Evolutionary conservation across 2,888 invertebrate genomes (phyloP), one percentile per base, ranked within the genome.

Genomic region (Halocaridina rubra): DNA sequence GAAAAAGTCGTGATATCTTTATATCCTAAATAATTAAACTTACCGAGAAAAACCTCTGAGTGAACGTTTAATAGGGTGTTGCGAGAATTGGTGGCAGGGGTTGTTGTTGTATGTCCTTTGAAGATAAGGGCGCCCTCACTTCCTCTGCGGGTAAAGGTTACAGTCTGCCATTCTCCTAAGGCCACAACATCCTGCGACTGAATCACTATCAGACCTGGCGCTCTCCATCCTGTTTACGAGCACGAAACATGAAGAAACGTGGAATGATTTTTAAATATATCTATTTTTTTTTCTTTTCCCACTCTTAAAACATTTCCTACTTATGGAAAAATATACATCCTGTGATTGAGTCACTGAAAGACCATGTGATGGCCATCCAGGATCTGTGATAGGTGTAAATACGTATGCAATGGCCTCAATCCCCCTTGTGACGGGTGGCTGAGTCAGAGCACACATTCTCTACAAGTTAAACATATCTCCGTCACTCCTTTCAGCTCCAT

Each of bases 11-110:
- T n/a, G n/a, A n/a, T n/a, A n/a, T n/a, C n/a, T n/a, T n/a, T n/a
- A n/a, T n/a, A n/a, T n/a, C n/a, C n/a, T n/a, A n/a, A n/a, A n/a
- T n/a, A n/a, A n/a, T n/a, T n/a, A n/a, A 32, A 86, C 82, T 46
- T 19, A 86, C 86, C 86, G 4, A 86, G 32, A 53, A 84, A 86
- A 3, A 86, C 57, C 57, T 86, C 86, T 13, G 69, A 46, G 22
- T 82, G 79, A 0, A 76, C 76, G 22, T 86, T 80, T 13, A 86
- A 76, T 57, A 82, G 19, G 10, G 71, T 57, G 57, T 30, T 19
- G 0, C 39, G 16, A 33, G 32, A 30, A 53, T 32, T 30, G 4
- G 77, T 29, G 8, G 59, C 19, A 2, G 64, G 53, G 16, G 71
- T 57, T 46, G 46, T 46, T 7, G 64, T 85, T 19, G 79, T 72